phyloP scores from a whole-genome alignment of 1,140 invertebrate genomes.

The Euura lappo region DNA sequence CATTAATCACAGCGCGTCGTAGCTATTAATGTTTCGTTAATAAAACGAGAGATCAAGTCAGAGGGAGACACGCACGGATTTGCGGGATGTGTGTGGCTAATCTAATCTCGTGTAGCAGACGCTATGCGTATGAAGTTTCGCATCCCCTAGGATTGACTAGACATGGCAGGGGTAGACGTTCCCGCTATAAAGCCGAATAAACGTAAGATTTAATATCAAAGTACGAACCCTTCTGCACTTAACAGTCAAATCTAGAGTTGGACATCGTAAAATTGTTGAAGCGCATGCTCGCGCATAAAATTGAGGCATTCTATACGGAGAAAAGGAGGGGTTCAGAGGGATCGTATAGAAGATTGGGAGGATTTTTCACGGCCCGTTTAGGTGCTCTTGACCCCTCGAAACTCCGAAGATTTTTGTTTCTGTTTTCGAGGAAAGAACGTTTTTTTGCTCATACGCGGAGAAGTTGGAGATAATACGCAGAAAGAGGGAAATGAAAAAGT shows the following conservation, averaged over 20 bases:
- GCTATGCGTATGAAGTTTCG: too few species aligned
- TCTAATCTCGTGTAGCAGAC: too few species aligned
- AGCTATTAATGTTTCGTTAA: too few species aligned
- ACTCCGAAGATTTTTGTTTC: not conserved
- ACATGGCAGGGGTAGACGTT: not conserved
- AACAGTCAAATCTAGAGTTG: not conserved
- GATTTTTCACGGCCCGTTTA: not conserved
- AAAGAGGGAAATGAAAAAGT: not conserved
- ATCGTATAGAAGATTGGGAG: not conserved
- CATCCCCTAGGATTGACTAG: too few species aligned
- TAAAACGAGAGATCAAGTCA: too few species aligned
- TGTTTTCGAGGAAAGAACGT: not conserved
- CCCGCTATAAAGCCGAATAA: not conserved
- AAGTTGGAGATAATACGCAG: not conserved
- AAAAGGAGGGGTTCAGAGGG: not conserved
- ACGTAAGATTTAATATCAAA: slow-evolving; percentile 1
- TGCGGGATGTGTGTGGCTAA: too few species aligned
- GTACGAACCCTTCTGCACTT: not conserved
- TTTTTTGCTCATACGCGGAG: not conserved
- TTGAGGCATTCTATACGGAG: not conserved
- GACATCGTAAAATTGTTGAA: not conserved
- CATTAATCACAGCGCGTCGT: too few species aligned
- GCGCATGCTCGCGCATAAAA: not conserved
- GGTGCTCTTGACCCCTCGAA: slow-evolving; percentile 1
- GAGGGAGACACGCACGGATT: too few species aligned